A percentile compares a stretch with the other conserved stretches of the same genome.
phyloP scores from a whole-genome alignment of 2,113 vertebrate genomes.

The Tragelaphus scriptus region DNA sequence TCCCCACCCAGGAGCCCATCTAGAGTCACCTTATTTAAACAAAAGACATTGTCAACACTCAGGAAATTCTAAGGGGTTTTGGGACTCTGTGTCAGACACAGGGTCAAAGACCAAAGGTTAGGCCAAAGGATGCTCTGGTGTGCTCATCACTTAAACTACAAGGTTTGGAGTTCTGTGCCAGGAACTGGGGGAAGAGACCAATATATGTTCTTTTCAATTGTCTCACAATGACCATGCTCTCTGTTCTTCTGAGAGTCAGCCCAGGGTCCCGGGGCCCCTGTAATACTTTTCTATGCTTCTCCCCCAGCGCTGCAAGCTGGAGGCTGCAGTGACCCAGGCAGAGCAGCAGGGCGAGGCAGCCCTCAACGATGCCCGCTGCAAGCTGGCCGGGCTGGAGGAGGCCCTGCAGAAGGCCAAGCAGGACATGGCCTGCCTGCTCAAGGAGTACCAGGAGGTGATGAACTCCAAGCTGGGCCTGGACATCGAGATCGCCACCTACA shows the following conservation, averaged over 20 bases:
- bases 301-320: constrained; percentile 82
- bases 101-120: neutral
- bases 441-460: constrained; percentile 88
- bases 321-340: constrained; percentile 81
- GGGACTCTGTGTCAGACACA: neutral
- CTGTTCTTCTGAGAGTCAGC: neutral
- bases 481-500: constrained; percentile 88
- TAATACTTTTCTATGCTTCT: neutral
- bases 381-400: constrained; percentile 82
- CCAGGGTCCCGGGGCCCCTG: neutral
- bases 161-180: neutral
- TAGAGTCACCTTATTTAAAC: neutral
- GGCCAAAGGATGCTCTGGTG: neutral
- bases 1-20: neutral
- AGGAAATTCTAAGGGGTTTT: neutral
- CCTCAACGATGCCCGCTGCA: constrained; percentile 80
- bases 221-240: neutral
- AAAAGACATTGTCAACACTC: neutral
- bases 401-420: constrained; percentile 88
- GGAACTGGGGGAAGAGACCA: neutral
- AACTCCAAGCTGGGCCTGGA: constrained; percentile 89
- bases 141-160: neutral
- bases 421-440: constrained; percentile 88
- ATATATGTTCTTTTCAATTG: neutral
- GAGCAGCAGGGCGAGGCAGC: constrained; percentile 85